Percentiles rank a stretch among this genome's conserved stretches.
Conservation (phyloP, 2,888 invertebrate species). For the Monochamus alternatus region DNA sequence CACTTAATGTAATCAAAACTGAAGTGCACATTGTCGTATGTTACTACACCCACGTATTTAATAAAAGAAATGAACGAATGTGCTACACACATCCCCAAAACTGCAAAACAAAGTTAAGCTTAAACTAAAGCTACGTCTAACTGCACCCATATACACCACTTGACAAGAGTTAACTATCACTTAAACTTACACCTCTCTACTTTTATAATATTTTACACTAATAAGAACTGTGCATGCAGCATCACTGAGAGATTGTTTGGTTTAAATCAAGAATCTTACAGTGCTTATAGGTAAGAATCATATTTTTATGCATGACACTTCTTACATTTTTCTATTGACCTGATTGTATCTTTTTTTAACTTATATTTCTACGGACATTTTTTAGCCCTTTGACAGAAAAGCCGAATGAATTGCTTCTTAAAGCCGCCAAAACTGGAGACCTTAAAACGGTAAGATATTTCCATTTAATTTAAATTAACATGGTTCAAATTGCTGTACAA, state of each 20-base stretch:
- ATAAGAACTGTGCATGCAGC: conserved; percentile 80
- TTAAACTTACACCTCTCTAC: conserved; percentile 46
- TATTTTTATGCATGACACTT: conserved; percentile 31
- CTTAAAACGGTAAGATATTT: conserved; percentile 79
- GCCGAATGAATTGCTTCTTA: conserved; percentile 86
- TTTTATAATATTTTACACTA: conserved; percentile 54
- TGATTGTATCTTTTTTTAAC: not conserved
- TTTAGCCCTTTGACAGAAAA: conserved; percentile 86
- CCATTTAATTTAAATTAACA: not conserved
- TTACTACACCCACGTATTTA: not conserved
- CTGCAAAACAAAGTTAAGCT: conserved; percentile 32
- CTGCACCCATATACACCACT: conserved; percentile 43
- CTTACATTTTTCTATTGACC: conserved; percentile 20
- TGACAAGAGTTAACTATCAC: conserved; percentile 41
- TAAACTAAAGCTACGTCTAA: conserved; percentile 44
- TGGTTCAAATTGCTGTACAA: too few species aligned
- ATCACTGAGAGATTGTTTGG: conserved; percentile 87
- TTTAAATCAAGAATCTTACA: conserved; percentile 85
- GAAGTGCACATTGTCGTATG: not conserved
- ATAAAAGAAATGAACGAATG: too few species aligned
- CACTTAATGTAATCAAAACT: not conserved
- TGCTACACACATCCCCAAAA: not conserved
- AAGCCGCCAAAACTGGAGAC: conserved; percentile 89
- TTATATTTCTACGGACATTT: conserved; percentile 60
- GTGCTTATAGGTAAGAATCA: conserved; percentile 76